phyloP scores from a whole-genome alignment of 2,113 vertebrate genomes.

The Tretioscincus oriximinensis region DNA sequence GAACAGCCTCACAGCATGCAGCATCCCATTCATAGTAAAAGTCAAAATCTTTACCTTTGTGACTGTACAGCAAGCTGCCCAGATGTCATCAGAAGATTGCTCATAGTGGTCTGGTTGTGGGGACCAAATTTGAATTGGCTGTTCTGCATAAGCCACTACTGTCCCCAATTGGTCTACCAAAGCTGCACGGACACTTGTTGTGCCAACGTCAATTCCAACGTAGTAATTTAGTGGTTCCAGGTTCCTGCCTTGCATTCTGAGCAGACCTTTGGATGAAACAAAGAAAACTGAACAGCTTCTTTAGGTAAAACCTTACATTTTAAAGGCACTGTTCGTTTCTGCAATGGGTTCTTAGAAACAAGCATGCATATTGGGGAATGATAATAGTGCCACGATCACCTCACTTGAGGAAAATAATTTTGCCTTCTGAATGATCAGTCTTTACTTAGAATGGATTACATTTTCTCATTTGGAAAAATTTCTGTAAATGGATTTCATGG shows the following conservation, averaged over 20 bases:
- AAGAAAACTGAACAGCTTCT: neutral
- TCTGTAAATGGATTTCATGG: neutral
- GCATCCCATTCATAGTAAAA: neutral
- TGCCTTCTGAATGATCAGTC: neutral
- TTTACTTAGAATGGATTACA: neutral
- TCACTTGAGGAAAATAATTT: too few species aligned
- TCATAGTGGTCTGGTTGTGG: slow-evolving; percentile 85
- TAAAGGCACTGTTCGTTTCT: neutral
- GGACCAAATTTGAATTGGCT: slow-evolving; percentile 85
- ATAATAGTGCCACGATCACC: neutral
- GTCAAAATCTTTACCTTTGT: slow-evolving; percentile 76
- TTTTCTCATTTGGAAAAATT: neutral
- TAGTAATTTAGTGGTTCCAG: slow-evolving; percentile 70
- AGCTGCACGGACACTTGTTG: slow-evolving; percentile 87
- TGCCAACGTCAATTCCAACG: slow-evolving; percentile 91
- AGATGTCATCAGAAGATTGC: slow-evolving; percentile 91
- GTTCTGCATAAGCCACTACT: slow-evolving; percentile 76
- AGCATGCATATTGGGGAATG: neutral
- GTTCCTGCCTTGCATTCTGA: slow-evolving; percentile 55
- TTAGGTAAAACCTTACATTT: neutral
- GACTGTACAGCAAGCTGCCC: slow-evolving; percentile 85
- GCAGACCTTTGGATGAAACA: slow-evolving; percentile 29
- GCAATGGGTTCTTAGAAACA: neutral
- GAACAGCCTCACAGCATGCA: neutral
- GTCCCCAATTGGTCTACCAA: slow-evolving; percentile 80